Base-by-base conservation (phyloP, 2,888 invertebrate species). In the Pseudococcus longispinus region DNA sequence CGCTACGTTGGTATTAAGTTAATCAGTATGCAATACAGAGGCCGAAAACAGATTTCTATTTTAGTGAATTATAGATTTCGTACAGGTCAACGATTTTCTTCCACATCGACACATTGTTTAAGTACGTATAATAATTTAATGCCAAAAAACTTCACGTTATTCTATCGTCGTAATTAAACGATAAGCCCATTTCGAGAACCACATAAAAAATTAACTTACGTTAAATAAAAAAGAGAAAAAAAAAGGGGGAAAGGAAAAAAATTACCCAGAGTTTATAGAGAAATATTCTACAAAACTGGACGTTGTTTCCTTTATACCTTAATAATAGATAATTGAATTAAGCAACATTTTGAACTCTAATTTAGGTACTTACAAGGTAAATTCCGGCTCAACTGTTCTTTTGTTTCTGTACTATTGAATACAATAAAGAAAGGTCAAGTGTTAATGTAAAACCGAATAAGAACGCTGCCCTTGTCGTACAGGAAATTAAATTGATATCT, bases 21-120 rank as follows among this genome's bases (percentile, higher is more conserved):
- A 80, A 80, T 80, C 42, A 80, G 77, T 80, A 80, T 80, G 77
- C 77, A 80, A 42, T 80, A 80, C 77, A 80, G 77, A 80, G 42
- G 42, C 77, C 77, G 77, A 80, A 80, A 42, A 80, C 77, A 80
- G 77, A 80, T 80, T 80, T 80, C 77, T 80, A 80, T 80, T 80
- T 80, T 80, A 80, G 77, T 80, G 42, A 80, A 80, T 80, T 80
- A 80, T 80, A 80, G 37, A 80, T 80, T 80, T 80, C 77, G 18
- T 80, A 80, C 77, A 42, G 77, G 77, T 80, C 77, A 80, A 42
- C 42, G 77, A 42, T 80, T 80, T 80, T 80, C 42, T 42, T 42
- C 77, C 77, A 42, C 42, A 42, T 37, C 9, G 4, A 80, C 42
- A 42, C 42, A 29, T 5, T 70, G 70, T 26, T 37, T 37, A 37